Conservation (phyloP, 2,113 vertebrate genomes). For the Setophaga coronata region DNA sequence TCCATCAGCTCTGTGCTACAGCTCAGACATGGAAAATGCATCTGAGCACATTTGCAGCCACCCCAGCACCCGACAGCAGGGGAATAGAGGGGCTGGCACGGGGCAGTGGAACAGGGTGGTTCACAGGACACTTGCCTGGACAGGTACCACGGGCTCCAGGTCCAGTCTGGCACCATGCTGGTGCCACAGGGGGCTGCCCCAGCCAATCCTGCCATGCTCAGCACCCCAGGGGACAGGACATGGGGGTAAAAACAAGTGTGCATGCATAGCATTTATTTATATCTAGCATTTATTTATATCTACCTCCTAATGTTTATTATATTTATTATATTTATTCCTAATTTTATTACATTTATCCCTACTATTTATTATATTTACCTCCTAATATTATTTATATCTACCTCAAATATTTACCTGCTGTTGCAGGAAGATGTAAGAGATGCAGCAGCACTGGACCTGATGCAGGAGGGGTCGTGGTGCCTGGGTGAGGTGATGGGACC, state of each 20-base stretch:
- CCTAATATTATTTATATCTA: not conserved
- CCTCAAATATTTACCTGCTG: not conserved
- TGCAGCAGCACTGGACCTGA: not conserved
- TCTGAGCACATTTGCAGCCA: not conserved
- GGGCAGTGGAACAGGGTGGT: not conserved
- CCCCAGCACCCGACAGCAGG: fast-evolving
- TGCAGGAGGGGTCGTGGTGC: not conserved
- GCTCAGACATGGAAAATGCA: not conserved
- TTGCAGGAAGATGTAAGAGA: not conserved
- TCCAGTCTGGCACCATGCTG: not conserved
- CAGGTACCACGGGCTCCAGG: fast-evolving
- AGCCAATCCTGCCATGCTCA: not conserved
- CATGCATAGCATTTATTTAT: not conserved
- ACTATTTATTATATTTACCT: not conserved
- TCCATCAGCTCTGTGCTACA: not conserved
- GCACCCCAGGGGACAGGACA: not conserved
- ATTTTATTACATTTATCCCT: not conserved
- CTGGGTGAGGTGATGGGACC: fast-evolving
- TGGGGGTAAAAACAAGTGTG: not conserved
- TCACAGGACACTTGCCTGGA: not conserved
- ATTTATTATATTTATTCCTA: not conserved
- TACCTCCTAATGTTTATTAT: not conserved
- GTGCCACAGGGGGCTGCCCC: not conserved
- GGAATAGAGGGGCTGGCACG: not conserved
- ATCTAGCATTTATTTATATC: not conserved